Conservation (phyloP, 1,140 invertebrate species). For the Amyelois transitella region DNA sequence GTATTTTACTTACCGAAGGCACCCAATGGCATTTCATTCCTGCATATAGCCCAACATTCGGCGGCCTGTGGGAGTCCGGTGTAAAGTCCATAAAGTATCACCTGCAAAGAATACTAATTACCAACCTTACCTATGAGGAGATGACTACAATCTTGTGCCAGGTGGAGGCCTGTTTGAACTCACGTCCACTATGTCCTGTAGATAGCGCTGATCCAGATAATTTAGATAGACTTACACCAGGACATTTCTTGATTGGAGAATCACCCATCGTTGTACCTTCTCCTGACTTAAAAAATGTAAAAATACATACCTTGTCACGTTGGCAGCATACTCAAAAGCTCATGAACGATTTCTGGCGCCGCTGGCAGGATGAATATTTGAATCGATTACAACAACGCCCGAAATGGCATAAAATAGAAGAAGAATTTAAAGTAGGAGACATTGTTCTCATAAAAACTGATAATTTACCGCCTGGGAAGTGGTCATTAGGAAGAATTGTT, state of each 20-base stretch:
- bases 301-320: not conserved
- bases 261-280: not conserved
- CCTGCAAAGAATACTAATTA: not conserved
- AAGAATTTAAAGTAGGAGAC: not conserved
- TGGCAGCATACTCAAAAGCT: not conserved
- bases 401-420: not conserved
- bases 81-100: not conserved
- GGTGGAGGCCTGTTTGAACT: not conserved
- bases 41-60: not conserved
- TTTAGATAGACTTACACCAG: not conserved
- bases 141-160: not conserved
- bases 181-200: not conserved
- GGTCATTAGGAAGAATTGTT: not conserved
- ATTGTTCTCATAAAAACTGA: not conserved
- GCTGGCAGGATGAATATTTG: not conserved
- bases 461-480: too few species aligned
- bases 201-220: not conserved
- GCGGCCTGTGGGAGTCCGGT: not conserved
- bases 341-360: not conserved
- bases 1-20: not conserved
- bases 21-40: not conserved
- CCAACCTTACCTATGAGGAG: not conserved
- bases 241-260: not conserved
- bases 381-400: not conserved
- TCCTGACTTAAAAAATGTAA: not conserved